Percentiles rank a stretch among this genome's conserved stretches.
Conservation (phyloP, 2,888 invertebrate species). For the Caenorhabditis sinica region DNA sequence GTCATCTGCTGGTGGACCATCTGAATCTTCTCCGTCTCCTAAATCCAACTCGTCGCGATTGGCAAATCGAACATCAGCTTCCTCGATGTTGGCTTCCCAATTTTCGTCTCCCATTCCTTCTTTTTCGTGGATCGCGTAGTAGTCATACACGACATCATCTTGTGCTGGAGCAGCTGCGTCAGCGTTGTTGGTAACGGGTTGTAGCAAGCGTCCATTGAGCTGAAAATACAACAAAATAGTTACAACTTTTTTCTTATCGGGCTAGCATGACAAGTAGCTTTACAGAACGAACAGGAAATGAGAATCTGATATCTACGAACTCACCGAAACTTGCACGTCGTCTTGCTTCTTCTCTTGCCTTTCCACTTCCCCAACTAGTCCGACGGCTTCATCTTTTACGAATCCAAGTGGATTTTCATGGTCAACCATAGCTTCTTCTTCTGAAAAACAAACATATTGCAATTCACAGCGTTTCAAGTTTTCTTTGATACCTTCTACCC, state of each 20-base stretch:
- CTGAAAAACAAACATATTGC: not conserved
- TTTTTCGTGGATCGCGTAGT: conserved; percentile 72
- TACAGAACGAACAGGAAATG: not conserved
- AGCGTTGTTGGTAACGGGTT: conserved; percentile 21
- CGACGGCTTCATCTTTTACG: conserved; percentile 66
- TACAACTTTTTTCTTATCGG: not conserved
- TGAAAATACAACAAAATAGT: conserved; percentile 31
- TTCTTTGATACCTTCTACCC: not conserved
- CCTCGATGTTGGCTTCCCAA: conserved; percentile 40
- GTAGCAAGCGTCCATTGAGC: conserved; percentile 68
- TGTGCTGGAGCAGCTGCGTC: conserved; percentile 5
- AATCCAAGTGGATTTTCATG: conserved; percentile 68
- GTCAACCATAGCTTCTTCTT: not conserved
- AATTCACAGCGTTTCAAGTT: not conserved
- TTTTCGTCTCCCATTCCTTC: conserved; percentile 10
- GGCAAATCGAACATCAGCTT: conserved; percentile 53
- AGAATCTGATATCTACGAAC: not conserved
- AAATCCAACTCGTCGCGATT: conserved; percentile 62
- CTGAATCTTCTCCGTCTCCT: conserved; percentile 69
- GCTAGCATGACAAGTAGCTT: too few species aligned
- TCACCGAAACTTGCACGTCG: conserved; percentile 39
- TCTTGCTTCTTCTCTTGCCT: conserved; percentile 13
- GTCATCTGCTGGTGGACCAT: conserved; percentile 73
- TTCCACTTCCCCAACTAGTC: conserved; percentile 57
- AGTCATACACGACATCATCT: conserved; percentile 79